phyloP scores from a whole-genome alignment of 2,113 vertebrate genomes.

The Chelonoidis abingdonii region DNA sequence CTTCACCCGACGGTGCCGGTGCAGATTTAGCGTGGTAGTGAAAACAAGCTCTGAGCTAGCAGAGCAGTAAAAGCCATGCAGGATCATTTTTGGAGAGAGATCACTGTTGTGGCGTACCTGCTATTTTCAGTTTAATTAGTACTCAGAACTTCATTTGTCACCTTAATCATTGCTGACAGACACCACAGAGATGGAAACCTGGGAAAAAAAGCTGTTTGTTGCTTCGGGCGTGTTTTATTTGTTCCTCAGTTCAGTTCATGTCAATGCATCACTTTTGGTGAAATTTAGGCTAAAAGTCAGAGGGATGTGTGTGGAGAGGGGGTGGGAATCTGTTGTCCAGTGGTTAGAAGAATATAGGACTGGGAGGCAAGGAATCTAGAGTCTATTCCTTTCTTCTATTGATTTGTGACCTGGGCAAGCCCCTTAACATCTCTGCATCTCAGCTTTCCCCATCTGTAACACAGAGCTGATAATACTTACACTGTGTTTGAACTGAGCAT shows the following conservation, averaged over 20 bases:
- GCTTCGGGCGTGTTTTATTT: slow-evolving; percentile 33
- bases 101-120: slow-evolving; percentile 50
- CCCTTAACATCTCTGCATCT: background rate
- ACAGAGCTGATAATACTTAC: background rate
- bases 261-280: slow-evolving; percentile 24
- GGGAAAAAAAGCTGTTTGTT: background rate
- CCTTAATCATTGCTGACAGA: slow-evolving; percentile 70
- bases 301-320: background rate
- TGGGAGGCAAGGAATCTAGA: background rate
- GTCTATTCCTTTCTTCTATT: background rate
- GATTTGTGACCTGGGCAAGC: background rate
- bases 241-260: slow-evolving; percentile 42
- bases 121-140: slow-evolving; percentile 72
- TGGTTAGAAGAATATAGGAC: background rate
- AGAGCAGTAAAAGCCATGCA: background rate
- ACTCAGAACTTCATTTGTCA: slow-evolving; percentile 72
- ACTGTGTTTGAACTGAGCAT: background rate
- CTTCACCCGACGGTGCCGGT: no score
- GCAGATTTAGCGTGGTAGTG: background rate
- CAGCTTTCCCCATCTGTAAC: background rate
- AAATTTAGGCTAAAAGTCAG: slow-evolving; percentile 19
- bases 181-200: slow-evolving; percentile 21
- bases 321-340: background rate
- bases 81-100: slow-evolving; percentile 16
- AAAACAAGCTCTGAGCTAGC: background rate